phyloP scores from a whole-genome alignment of 2,888 invertebrate species.

The Rambutsinella grinnellia region DNA sequence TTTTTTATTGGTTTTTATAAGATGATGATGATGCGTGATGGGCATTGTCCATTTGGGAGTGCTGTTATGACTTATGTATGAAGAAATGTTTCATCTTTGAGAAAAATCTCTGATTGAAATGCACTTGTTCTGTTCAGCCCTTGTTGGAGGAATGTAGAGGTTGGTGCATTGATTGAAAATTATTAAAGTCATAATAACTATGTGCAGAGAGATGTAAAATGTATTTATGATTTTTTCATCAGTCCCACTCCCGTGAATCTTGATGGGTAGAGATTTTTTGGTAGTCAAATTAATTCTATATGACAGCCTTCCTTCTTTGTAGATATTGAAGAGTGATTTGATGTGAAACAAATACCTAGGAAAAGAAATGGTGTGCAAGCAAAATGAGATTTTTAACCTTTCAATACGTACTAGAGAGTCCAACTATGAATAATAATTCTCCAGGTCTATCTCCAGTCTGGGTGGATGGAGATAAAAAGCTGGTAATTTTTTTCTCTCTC shows the following conservation, averaged over 20 bases:
- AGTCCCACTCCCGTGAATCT: background rate
- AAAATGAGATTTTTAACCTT: slow-evolving; percentile 49
- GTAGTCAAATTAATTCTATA: background rate
- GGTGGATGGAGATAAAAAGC: background rate
- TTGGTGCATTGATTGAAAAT: slow-evolving; percentile 2
- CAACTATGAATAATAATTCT: background rate
- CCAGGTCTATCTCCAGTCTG: slow-evolving; percentile 17
- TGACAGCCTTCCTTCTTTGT: no score
- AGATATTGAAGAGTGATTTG: background rate
- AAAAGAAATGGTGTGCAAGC: background rate
- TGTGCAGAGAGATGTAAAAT: background rate
- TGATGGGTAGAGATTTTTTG: background rate
- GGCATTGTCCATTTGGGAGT: slow-evolving; percentile 57
- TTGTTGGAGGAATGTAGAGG: background rate
- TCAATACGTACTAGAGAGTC: background rate
- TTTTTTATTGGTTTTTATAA: slow-evolving; percentile 57
- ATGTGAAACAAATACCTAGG: background rate
- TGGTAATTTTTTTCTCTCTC: background rate
- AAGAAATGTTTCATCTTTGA: background rate
- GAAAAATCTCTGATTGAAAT: slow-evolving; percentile 1
- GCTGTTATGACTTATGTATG: slow-evolving; percentile 52
- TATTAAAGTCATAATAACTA: background rate
- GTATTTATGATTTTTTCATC: background rate
- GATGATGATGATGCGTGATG: slow-evolving; percentile 46
- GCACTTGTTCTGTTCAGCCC: background rate